Percentiles rank a stretch among this genome's conserved stretches.
These are phyloP conservation scores for Geotrypetes seraphini DNA, from an alignment of 2,797 vertebrate genomes.

Conservation along the genomic window DNA sequence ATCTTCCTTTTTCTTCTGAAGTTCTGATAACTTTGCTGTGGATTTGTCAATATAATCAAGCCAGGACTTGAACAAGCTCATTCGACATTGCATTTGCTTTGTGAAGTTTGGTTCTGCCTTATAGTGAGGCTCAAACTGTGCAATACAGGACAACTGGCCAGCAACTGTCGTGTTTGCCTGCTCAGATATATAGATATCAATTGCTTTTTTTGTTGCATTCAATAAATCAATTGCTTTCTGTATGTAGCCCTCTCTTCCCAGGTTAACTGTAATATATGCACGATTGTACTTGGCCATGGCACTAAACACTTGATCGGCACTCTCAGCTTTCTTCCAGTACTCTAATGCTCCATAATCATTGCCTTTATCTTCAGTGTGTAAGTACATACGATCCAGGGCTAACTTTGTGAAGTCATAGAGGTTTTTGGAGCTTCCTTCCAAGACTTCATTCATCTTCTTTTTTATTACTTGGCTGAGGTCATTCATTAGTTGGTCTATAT, in stretches of 20 bases:
- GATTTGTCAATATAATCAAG: neutral
- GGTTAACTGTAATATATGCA: conserved; percentile 19
- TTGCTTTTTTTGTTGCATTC: neutral
- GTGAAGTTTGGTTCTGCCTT: conserved; percentile 6
- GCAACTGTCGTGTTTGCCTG: conserved; percentile 8
- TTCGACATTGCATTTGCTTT: conserved; percentile 11
- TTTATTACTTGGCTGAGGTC: conserved; percentile 1
- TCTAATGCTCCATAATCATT: conserved; percentile 6
- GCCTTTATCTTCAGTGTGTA: conserved; percentile 5
- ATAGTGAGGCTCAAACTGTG: conserved; percentile 7
- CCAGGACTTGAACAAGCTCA: conserved; percentile 16
- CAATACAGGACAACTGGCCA: conserved; percentile 3
- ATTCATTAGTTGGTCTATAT: neutral
- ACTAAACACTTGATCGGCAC: conserved; percentile 6
- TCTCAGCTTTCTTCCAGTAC: conserved; percentile 8
- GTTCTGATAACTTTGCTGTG: neutral
- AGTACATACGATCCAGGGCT: conserved; percentile 11
- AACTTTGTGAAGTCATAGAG: conserved; percentile 20
- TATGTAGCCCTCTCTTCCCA: conserved; percentile 1
- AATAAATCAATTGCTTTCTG: conserved; percentile 3
- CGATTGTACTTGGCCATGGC: conserved; percentile 24
- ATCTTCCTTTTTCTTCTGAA: neutral
- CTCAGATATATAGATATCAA: conserved; percentile 10
- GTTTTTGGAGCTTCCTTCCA: neutral
- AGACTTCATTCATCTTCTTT: neutral